phyloP scores from a whole-genome alignment of 2,113 vertebrate genomes.

The Albula goreensis region DNA sequence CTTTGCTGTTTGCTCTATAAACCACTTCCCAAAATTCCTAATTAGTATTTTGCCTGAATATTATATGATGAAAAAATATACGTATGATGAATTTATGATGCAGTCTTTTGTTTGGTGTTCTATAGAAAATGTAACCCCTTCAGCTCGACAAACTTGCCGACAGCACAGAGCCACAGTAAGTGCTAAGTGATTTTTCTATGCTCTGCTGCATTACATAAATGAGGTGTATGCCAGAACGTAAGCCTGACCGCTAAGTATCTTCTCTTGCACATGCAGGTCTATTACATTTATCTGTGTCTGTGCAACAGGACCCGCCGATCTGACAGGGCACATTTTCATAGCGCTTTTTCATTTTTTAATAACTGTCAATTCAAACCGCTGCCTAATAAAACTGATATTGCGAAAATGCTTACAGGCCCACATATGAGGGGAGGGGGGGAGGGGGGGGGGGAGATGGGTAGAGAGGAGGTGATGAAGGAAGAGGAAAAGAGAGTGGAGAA shows the following conservation, averaged over 20 bases:
- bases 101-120: background rate
- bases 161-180: background rate
- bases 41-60: background rate
- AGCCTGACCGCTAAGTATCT: background rate
- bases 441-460: background rate
- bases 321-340: background rate
- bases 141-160: background rate
- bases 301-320: background rate
- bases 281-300: background rate
- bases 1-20: background rate
- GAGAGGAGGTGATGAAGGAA: too few relatives aligned
- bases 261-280: background rate
- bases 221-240: background rate
- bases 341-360: slow-evolving; percentile 1
- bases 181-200: background rate
- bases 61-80: background rate
- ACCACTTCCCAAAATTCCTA: background rate
- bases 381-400: slow-evolving; percentile 9
- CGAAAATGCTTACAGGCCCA: background rate
- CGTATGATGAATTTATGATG: background rate
- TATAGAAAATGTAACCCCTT: background rate
- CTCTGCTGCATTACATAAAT: slow-evolving; percentile 2
- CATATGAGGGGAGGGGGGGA: background rate
- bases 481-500: background rate
- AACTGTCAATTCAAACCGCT: background rate